A percentile compares a stretch with the other conserved stretches of the same genome.
phyloP scores from a whole-genome alignment of 2,113 vertebrate species.

The Hucho hucho region DNA sequence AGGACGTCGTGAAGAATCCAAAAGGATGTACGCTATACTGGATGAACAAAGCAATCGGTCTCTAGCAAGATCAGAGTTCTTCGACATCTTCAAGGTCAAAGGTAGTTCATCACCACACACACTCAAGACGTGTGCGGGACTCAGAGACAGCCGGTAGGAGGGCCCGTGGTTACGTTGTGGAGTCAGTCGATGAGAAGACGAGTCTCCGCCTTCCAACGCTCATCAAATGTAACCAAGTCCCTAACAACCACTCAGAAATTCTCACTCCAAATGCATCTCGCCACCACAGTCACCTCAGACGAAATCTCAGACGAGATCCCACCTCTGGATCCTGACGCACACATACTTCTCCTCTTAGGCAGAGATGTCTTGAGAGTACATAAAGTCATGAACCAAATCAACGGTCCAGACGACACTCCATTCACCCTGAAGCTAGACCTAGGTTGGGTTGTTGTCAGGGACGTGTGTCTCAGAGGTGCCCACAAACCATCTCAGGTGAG shows the following conservation, averaged over 20 bases:
- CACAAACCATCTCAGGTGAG: not conserved
- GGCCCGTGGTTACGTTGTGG: not conserved
- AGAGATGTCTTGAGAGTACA: not conserved
- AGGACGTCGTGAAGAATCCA: not conserved
- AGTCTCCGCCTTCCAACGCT: constrained; percentile 9
- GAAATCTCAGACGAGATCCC: constrained; percentile 1
- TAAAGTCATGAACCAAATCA: not conserved
- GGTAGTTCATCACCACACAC: not conserved
- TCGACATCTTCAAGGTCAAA: not conserved
- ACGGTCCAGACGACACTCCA: not conserved
- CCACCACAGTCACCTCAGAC: constrained; percentile 11
- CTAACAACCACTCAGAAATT: not conserved
- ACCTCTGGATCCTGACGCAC: not conserved
- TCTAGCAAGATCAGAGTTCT: not conserved
- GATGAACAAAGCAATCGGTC: constrained; percentile 5
- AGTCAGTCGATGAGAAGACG: not conserved
- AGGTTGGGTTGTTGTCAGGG: constrained; percentile 15
- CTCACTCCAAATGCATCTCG: constrained; percentile 10
- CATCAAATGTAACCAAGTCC: constrained; percentile 16
- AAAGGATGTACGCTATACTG: not conserved
- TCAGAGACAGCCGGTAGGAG: not conserved
- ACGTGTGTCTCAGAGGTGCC: not conserved
- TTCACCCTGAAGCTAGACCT: constrained; percentile 15
- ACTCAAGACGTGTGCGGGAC: not conserved
- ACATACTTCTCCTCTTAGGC: constrained; percentile 1